These are phyloP conservation scores for Menura novaehollandiae DNA, from an alignment of 2,113 vertebrate genomes.

Conservation along the genomic window DNA sequence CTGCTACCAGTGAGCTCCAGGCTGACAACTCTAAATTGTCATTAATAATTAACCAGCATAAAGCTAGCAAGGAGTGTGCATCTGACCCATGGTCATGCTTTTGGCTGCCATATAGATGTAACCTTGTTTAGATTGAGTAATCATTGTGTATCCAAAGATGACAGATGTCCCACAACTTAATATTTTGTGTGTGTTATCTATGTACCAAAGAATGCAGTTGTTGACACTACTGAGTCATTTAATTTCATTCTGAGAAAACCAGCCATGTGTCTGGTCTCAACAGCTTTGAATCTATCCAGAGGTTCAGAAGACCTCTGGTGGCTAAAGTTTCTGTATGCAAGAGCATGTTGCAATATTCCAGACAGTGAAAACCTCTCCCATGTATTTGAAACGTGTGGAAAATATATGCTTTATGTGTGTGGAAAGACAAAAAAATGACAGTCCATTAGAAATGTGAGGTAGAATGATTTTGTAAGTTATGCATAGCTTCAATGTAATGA, in stretches of 20 bases:
- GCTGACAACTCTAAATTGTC: neutral
- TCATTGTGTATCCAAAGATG: neutral
- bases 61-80: neutral
- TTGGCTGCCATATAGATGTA: neutral
- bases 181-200: neutral
- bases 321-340: neutral
- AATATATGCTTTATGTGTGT: neutral
- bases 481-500: neutral
- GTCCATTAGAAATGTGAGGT: neutral
- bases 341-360: neutral
- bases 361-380: neutral
- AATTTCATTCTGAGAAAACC: neutral
- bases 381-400: neutral
- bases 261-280: neutral
- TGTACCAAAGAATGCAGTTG: neutral
- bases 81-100: rapidly evolving
- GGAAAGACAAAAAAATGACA: neutral
- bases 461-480: neutral
- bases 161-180: neutral
- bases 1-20: neutral
- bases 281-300: neutral
- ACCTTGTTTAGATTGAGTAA: neutral
- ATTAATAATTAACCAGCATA: neutral
- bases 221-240: neutral
- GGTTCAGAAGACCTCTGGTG: neutral